Percentiles rank a stretch among this genome's conserved stretches.
Evolutionary conservation across 2,888 invertebrate species (phyloP).

Genomic region (Criorhina ranunculi): DNA sequence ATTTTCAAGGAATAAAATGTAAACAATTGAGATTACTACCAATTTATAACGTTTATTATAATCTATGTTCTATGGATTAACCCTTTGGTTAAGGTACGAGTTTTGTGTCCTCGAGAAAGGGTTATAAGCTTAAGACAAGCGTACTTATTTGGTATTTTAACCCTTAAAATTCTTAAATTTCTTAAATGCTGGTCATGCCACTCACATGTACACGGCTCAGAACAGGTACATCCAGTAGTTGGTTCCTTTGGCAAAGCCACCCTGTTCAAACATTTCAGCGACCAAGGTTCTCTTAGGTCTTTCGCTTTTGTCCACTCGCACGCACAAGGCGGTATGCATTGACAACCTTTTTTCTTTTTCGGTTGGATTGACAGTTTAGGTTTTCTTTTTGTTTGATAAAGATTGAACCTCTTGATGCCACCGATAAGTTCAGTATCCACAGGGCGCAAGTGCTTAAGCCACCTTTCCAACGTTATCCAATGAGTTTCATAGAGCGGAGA

Average conservation of each 20-base stretch:
- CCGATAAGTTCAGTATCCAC: slow-evolving; percentile 79
- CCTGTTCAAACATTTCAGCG: slow-evolving; percentile 20
- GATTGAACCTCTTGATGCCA: slow-evolving; percentile 32
- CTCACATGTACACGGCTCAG: neutral
- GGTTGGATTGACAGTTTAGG: neutral
- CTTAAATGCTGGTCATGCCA: neutral
- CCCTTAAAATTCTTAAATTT: slow-evolving; percentile 3
- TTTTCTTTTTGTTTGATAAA: neutral
- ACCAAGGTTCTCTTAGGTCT: slow-evolving; percentile 68
- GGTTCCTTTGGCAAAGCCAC: neutral
- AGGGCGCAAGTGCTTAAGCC: slow-evolving; percentile 76
- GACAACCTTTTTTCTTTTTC: slow-evolving; percentile 24
- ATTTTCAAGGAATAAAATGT: no score
- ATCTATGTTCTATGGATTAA: no score
- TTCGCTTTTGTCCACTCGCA: slow-evolving; percentile 78
- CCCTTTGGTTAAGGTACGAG: no score
- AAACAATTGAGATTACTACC: no score
- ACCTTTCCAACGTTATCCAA: slow-evolving; percentile 85
- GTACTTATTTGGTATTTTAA: slow-evolving; percentile 28
- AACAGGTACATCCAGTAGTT: neutral
- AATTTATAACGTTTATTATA: no score
- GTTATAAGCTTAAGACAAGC: neutral
- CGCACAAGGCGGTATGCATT: slow-evolving; percentile 80
- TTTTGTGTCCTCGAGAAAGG: no score
- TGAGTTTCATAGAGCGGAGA: slow-evolving; percentile 84